Conservation (phyloP, 2,113 vertebrate species). For the Engraulis encrasicolus region DNA sequence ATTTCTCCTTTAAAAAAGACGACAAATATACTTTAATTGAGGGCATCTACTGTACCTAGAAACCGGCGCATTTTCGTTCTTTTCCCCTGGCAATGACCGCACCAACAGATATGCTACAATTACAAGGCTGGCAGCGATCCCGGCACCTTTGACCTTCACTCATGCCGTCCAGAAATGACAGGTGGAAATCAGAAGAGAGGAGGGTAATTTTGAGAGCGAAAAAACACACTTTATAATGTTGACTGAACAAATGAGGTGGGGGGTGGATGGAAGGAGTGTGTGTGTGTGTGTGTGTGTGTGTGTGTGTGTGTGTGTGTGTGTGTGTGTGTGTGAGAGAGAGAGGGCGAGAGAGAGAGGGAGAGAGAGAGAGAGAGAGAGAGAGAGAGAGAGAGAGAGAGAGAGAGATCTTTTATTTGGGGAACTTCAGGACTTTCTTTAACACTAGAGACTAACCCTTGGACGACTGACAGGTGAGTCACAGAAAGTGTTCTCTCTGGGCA, state of each 20-base stretch:
- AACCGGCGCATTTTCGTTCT: conserved; percentile 51
- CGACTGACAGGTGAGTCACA: too few relatives aligned
- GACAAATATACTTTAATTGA: conserved; percentile 47
- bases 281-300: too few relatives aligned
- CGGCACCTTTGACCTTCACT: not conserved
- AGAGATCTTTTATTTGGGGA: not conserved
- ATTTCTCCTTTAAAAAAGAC: conserved; percentile 44
- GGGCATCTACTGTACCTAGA: conserved; percentile 48
- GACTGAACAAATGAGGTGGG: not conserved
- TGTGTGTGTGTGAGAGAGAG: not conserved
- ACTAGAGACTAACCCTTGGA: too few relatives aligned
- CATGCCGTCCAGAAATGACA: not conserved
- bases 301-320: too few relatives aligned
- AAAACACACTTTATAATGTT: not conserved
- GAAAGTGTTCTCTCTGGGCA: too few relatives aligned
- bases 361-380: not conserved
- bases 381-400: not conserved
- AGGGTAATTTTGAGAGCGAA: not conserved
- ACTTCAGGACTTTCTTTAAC: too few relatives aligned
- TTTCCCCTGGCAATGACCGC: conserved; percentile 37
- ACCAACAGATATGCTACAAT: conserved; percentile 25
- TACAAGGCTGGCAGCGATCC: conserved; percentile 36
- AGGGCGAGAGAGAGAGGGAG: not conserved
- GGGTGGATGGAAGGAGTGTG: too few relatives aligned
- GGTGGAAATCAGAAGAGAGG: not conserved